Conservation (phyloP, 2,113 vertebrate genomes). For the Glaucomys volans region DNA sequence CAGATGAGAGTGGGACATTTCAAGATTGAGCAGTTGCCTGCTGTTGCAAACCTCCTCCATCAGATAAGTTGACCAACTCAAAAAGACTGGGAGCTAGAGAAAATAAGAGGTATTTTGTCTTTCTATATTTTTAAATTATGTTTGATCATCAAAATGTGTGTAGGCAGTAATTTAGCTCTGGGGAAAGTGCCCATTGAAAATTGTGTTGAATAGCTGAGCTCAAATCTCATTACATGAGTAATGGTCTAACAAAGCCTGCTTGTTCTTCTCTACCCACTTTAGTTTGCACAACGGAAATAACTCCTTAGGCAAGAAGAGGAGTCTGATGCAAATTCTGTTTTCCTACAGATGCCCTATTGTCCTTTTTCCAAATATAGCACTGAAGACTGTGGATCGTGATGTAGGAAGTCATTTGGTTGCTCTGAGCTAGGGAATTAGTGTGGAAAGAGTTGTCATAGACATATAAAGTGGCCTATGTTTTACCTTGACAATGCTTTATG, state of each 20-base stretch:
- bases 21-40: background rate
- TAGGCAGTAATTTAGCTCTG: conserved; percentile 18
- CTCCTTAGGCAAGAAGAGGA: conserved; percentile 42
- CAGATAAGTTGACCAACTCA: background rate
- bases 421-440: background rate
- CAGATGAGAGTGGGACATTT: background rate
- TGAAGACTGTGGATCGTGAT: background rate
- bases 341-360: conserved; percentile 59
- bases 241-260: conserved; percentile 45
- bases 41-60: background rate
- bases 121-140: conserved; percentile 59
- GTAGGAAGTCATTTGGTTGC: background rate
- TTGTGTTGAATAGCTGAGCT: conserved; percentile 49
- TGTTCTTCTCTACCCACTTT: conserved; percentile 55
- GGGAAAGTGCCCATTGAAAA: conserved; percentile 72
- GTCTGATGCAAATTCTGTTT: conserved; percentile 3
- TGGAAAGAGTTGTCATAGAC: conserved; percentile 34
- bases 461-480: conserved; percentile 20
- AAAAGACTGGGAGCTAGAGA: background rate
- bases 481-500: background rate
- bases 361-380: conserved; percentile 28
- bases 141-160: conserved; percentile 59
- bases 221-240: conserved; percentile 54
- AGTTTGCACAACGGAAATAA: conserved; percentile 45
- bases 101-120: conserved; percentile 11